Evolutionary conservation across 2,888 invertebrate species (phyloP), one percentile per base, ranked within the genome.

Genomic region (Dysmachus trigonus): DNA sequence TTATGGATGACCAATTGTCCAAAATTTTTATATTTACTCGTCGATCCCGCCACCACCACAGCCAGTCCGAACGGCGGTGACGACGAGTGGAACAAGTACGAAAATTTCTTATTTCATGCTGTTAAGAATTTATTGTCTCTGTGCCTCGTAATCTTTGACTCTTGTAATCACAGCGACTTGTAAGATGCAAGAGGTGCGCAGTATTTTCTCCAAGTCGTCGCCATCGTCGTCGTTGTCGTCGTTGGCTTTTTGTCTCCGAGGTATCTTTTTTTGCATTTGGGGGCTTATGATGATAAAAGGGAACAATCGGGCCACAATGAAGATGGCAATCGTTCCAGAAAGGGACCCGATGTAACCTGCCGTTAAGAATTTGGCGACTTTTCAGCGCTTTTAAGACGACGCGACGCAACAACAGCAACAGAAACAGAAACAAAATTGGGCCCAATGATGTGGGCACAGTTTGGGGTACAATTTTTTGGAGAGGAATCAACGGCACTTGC

Each of bases 1-100:
- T 85, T 85, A 85, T 85, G 85, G 85, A 53, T 85, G 13, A 76
- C 85, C 85, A 85, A 85, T 85, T 85, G 85, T 85, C 85, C 77
- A 85, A 85, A 85, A 85, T 85, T 85, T 85, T 62, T 62, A 62
- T 85, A 85, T 85, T 76, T 85, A 27, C 22, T 22, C 51, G 76
- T 33, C 31, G 74, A 76, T 76, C 22, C 41, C 27, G n/a, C 18
- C 76, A 31, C 38, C 22, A 53, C 18, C 76, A n/a, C 38, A 81
- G n/a, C 15, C 47, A 27, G 27, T 18, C 30, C 47, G 4, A 47
- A 47, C 8, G 27, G 30, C 6, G 10, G 33, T 22, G 47, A 35
- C 18, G 62, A 62, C 38, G 72, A 53, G 33, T 13, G 33, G 8
- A 82, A 71, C 83, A 83, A 83, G 83, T 72, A 38, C 83, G 71